phyloP scores from a whole-genome alignment of 1,140 invertebrate species.

The Lineus longissimus region DNA sequence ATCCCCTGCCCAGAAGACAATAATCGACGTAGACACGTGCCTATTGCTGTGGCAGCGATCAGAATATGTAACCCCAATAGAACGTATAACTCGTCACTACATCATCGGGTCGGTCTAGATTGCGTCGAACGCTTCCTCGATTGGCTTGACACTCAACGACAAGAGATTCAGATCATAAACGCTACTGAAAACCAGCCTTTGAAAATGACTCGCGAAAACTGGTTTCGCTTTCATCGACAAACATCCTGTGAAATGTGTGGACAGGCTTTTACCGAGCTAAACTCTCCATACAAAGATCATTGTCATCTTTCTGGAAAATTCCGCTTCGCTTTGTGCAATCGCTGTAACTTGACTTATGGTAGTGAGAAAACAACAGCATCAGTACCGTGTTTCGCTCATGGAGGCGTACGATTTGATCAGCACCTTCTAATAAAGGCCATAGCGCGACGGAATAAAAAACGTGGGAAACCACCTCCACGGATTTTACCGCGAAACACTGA shows the following conservation, averaged over 20 bases:
- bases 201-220: neutral
- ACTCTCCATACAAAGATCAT: neutral
- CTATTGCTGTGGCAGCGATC: neutral
- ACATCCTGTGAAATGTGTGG: neutral
- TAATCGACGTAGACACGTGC: too few species aligned
- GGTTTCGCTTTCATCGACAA: neutral
- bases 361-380: neutral
- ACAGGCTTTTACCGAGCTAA: neutral
- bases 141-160: neutral
- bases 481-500: neutral
- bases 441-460: neutral
- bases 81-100: neutral
- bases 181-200: neutral
- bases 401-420: neutral
- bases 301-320: neutral
- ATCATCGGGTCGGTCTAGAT: neutral
- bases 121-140: neutral
- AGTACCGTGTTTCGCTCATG: neutral
- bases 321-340: neutral
- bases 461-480: neutral
- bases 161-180: neutral
- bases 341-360: neutral
- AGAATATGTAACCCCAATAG: neutral
- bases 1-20: too few species aligned
- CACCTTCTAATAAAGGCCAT: neutral